Evolutionary conservation across 2,797 vertebrate species (phyloP).

Genomic region (Tinamus major): DNA sequence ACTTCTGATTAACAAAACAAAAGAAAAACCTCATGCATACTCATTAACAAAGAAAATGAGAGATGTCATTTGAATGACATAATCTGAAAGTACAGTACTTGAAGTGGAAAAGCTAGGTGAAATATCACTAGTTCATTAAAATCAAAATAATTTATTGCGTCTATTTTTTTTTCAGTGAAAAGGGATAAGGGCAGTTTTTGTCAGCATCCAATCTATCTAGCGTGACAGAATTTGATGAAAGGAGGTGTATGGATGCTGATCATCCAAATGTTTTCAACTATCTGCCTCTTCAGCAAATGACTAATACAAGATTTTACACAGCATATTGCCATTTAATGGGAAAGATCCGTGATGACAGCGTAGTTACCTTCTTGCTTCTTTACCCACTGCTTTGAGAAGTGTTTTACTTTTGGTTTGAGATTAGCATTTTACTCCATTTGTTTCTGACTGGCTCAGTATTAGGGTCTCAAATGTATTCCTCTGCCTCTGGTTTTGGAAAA

Average conservation of each 20-base stretch:
- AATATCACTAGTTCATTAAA: not conserved
- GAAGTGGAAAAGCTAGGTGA: not conserved
- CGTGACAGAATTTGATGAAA: not conserved
- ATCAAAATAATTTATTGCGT: not conserved
- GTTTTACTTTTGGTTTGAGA: not conserved
- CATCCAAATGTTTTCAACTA: not conserved
- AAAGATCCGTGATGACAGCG: not conserved
- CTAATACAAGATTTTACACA: not conserved
- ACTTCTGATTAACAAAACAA: not conserved
- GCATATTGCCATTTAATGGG: not conserved
- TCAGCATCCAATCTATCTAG: not conserved
- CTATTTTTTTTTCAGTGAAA: not conserved
- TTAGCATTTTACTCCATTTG: not conserved
- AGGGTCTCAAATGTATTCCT: not conserved
- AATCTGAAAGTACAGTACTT: not conserved
- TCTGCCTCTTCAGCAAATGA: not conserved
- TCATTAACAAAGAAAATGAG: not conserved
- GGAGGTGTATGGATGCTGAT: accelerated
- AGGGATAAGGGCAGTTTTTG: not conserved
- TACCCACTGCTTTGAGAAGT: accelerated
- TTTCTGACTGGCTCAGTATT: accelerated
- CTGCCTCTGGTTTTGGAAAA: not conserved
- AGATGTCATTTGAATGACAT: not conserved
- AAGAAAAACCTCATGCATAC: too few species aligned
- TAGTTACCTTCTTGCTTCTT: not conserved